Conservation (phyloP, 2,888 invertebrate species). For the Dryobota labecula region DNA sequence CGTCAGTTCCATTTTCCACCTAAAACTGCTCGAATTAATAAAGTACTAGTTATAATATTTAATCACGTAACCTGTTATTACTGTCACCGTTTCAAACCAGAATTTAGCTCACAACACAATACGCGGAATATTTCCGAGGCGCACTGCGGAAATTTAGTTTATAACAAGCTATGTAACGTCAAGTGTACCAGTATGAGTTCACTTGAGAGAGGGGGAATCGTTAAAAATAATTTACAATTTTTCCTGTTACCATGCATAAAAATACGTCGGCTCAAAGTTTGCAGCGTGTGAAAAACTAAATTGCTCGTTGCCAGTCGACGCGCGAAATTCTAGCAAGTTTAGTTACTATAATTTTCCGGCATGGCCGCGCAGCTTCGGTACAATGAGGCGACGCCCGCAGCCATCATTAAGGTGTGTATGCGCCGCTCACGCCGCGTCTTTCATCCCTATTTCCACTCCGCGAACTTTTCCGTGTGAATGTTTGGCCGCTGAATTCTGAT, state of each 20-base stretch:
- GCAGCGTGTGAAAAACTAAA: slow-evolving; percentile 67
- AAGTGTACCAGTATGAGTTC: slow-evolving; percentile 31
- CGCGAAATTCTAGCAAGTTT: slow-evolving; percentile 78
- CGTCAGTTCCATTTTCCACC: not conserved
- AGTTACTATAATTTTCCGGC: slow-evolving; percentile 85
- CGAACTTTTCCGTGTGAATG: slow-evolving; percentile 65
- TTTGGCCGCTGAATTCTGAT: slow-evolving; percentile 64
- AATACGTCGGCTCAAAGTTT: slow-evolving; percentile 53
- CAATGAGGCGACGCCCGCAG: slow-evolving; percentile 81
- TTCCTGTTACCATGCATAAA: slow-evolving; percentile 46
- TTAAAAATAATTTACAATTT: slow-evolving; percentile 57
- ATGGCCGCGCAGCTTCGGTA: slow-evolving; percentile 72
- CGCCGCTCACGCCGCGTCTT: slow-evolving; percentile 68
- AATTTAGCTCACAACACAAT: slow-evolving; percentile 49
- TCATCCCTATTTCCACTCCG: slow-evolving; percentile 69
- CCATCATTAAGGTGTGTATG: slow-evolving; percentile 82
- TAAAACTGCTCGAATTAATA: slow-evolving; percentile 1
- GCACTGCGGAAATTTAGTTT: slow-evolving; percentile 47
- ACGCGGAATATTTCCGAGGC: slow-evolving; percentile 32
- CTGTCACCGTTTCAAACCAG: slow-evolving; percentile 17
- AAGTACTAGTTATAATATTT: slow-evolving; percentile 32
- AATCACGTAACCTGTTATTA: slow-evolving; percentile 28
- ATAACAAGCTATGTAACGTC: slow-evolving; percentile 52
- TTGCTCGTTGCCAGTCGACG: slow-evolving; percentile 62
- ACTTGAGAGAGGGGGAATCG: slow-evolving; percentile 43